Evolutionary conservation across 2,888 invertebrate species (phyloP).

Genomic region (Ennomos fuscantarius): DNA sequence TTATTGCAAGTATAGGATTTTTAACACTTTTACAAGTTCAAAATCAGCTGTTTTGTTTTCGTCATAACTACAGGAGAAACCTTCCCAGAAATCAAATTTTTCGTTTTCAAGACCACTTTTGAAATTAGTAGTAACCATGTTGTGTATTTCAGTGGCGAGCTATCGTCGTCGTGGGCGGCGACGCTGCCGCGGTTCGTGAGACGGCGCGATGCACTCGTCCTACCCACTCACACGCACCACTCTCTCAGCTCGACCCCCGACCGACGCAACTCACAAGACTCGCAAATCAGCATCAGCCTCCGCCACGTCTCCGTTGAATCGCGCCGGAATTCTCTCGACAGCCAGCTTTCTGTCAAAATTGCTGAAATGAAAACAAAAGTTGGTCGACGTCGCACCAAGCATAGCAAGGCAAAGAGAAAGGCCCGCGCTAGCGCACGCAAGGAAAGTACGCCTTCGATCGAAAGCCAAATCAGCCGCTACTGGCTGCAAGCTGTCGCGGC

Average conservation of each 20-base stretch:
- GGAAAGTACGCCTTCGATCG: slow-evolving; percentile 92
- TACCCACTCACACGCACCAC: slow-evolving; percentile 74
- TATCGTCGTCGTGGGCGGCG: slow-evolving; percentile 97
- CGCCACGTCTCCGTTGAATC: slow-evolving; percentile 94
- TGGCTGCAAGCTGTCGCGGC: slow-evolving; percentile 87
- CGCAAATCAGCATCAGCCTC: slow-evolving; percentile 91
- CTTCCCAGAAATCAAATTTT: too few species aligned
- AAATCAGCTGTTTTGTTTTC: too few species aligned
- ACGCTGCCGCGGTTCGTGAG: slow-evolving; percentile 94
- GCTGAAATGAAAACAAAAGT: slow-evolving; percentile 92
- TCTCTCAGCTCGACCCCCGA: slow-evolving; percentile 84
- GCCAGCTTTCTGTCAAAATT: slow-evolving; percentile 93
- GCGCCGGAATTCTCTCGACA: slow-evolving; percentile 94
- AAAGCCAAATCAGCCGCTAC: slow-evolving; percentile 90
- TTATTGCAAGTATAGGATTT: too few species aligned
- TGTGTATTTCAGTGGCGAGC: slow-evolving; percentile 86
- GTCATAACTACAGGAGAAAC: too few species aligned
- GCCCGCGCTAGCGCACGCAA: slow-evolving; percentile 72
- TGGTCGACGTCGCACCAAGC: slow-evolving; percentile 80
- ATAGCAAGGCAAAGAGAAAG: slow-evolving; percentile 74
- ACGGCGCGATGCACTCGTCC: slow-evolving; percentile 92
- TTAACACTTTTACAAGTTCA: too few species aligned
- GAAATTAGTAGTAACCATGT: too few species aligned
- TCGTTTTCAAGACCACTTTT: too few species aligned
- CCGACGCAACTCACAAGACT: slow-evolving; percentile 87